Evolutionary conservation across 2,888 invertebrate genomes (phyloP).

Genomic region (Chesias legatella): DNA sequence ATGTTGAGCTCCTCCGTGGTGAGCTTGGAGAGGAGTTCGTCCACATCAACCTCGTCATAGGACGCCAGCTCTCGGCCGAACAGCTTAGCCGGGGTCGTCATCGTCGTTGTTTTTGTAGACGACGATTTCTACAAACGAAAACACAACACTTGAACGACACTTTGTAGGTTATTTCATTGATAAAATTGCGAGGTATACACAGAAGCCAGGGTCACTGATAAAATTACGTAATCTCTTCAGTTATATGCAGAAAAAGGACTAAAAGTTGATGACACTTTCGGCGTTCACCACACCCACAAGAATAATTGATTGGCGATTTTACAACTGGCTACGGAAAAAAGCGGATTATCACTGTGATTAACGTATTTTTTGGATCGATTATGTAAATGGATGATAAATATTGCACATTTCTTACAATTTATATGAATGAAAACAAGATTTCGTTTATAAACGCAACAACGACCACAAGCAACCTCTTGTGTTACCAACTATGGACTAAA

Average conservation of each 20-base stretch:
- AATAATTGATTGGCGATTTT: slow-evolving; percentile 43
- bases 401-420: slow-evolving; percentile 39
- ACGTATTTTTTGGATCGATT: not conserved
- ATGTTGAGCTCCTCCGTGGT: slow-evolving; percentile 97
- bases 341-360: not conserved
- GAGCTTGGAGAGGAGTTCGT: slow-evolving; percentile 94
- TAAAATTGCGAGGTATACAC: not conserved
- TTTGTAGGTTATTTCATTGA: slow-evolving; percentile 14
- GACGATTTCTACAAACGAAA: slow-evolving; percentile 89
- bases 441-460: slow-evolving; percentile 24
- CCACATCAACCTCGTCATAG: slow-evolving; percentile 97
- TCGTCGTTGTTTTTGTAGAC: slow-evolving; percentile 92
- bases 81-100: slow-evolving; percentile 93
- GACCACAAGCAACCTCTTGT: slow-evolving; percentile 47
- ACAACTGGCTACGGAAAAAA: slow-evolving; percentile 1
- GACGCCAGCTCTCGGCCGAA: slow-evolving; percentile 94
- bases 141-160: slow-evolving; percentile 40
- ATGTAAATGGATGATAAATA: not conserved
- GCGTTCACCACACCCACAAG: slow-evolving; percentile 67
- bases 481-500: slow-evolving; percentile 66
- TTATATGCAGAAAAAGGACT: slow-evolving; percentile 50
- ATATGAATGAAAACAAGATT: slow-evolving; percentile 29
- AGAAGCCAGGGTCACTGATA: not conserved
- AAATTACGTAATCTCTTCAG: slow-evolving; percentile 35
- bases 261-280: slow-evolving; percentile 46